phyloP scores from a whole-genome alignment of 30 jellyfish, hydroid and myxozoan genomes.

The Turritopsis rubra region DNA sequence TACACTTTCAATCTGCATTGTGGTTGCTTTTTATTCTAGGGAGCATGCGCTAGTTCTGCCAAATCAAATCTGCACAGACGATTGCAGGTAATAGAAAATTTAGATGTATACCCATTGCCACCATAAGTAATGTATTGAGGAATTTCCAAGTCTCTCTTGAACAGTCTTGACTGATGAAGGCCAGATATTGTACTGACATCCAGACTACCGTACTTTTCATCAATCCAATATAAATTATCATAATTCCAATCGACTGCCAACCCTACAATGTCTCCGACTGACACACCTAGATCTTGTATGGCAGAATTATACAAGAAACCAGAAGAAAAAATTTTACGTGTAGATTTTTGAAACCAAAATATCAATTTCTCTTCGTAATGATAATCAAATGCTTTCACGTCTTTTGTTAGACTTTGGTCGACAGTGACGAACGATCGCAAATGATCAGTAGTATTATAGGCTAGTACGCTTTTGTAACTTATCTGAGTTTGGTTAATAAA shows the following conservation, averaged over 20 bases:
- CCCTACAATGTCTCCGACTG: not conserved
- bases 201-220: not conserved
- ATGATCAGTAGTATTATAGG: not conserved
- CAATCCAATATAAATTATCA: not conserved
- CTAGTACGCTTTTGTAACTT: not conserved
- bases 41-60: too few relatives aligned
- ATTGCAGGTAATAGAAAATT: too few relatives aligned
- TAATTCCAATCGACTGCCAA: not conserved
- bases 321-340: not conserved
- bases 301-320: not conserved
- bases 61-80: too few relatives aligned
- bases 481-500: not conserved
- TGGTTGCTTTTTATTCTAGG: too few relatives aligned
- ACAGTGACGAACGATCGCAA: not conserved
- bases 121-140: not conserved
- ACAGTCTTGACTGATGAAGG: not conserved
- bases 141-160: not conserved
- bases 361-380: not conserved
- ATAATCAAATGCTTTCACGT: conserved; percentile 2
- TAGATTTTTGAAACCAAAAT: not conserved
- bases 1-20: too few relatives aligned
- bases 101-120: not conserved
- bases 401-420: not conserved
- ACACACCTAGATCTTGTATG: not conserved
- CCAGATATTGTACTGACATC: not conserved